These are phyloP conservation scores for Nipponia nippon DNA, from an alignment of 2,113 vertebrate species.

Conservation along the genomic window DNA sequence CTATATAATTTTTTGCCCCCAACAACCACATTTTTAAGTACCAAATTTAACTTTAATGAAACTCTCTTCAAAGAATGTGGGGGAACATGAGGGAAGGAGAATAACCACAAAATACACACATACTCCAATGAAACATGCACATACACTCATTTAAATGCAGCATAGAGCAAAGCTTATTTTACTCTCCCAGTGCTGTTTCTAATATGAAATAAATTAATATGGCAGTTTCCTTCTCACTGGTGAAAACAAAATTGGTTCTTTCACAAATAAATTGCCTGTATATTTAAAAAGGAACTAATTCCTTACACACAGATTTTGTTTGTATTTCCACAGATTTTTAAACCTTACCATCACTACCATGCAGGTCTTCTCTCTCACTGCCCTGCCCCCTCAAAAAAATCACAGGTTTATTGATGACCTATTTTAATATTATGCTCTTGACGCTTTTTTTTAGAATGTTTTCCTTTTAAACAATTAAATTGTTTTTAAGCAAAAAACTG, in stretches of 20 bases:
- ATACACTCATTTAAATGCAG: not conserved
- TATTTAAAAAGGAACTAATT: not conserved
- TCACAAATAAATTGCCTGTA: not conserved
- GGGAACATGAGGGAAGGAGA: not conserved
- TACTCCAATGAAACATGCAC: not conserved
- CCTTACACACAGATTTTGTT: not conserved
- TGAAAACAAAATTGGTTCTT: not conserved
- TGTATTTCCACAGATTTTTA: not conserved
- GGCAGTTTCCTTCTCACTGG: not conserved
- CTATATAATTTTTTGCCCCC: not conserved
- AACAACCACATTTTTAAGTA: not conserved
- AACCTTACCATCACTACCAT: not conserved
- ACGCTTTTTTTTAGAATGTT: not conserved
- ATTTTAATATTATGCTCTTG: not conserved
- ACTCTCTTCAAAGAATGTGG: not conserved
- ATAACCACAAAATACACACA: not conserved
- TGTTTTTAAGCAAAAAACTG: not conserved
- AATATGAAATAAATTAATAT: not conserved
- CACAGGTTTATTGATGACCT: not conserved
- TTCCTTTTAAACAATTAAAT: not conserved
- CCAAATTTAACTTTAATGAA: not conserved
- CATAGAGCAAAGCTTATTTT: not conserved
- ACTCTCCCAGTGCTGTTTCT: not conserved
- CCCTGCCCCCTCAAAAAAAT: too few species aligned
- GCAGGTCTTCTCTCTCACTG: not conserved